Conservation (phyloP, 2,888 invertebrate species). For the Dascillus cervinus region DNA sequence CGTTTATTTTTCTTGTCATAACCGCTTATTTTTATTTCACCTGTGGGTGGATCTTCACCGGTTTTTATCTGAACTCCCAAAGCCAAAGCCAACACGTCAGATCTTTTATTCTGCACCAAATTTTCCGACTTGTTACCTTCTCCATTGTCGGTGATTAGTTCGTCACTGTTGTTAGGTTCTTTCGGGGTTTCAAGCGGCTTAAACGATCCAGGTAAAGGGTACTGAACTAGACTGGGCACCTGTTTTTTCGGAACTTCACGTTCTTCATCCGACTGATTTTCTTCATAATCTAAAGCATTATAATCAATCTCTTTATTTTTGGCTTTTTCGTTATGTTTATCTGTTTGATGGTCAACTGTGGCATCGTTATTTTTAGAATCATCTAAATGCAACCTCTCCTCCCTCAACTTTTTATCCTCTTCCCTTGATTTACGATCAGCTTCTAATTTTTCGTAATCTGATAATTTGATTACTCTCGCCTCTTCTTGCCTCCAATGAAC, state of each 20-base stretch:
- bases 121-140: slow-evolving; percentile 3
- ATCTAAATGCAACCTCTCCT: slow-evolving; percentile 14
- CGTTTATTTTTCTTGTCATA: slow-evolving; percentile 32
- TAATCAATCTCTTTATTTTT: slow-evolving; percentile 51
- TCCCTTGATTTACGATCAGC: slow-evolving; percentile 49
- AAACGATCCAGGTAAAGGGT: slow-evolving; percentile 35
- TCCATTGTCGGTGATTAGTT: slow-evolving; percentile 4
- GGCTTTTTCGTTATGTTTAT: slow-evolving; percentile 14
- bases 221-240: slow-evolving; percentile 40
- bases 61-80: slow-evolving; percentile 44
- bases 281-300: slow-evolving; percentile 66
- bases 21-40: slow-evolving; percentile 32
- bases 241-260: slow-evolving; percentile 26
- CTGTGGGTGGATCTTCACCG: slow-evolving; percentile 36
- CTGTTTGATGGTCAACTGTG: slow-evolving; percentile 14
- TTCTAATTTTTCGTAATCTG: slow-evolving; percentile 69
- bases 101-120: slow-evolving; percentile 31
- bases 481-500: slow-evolving; percentile 92
- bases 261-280: slow-evolving; percentile 35
- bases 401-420: slow-evolving; percentile 21
- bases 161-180: slow-evolving; percentile 11
- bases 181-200: slow-evolving; percentile 21
- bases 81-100: slow-evolving; percentile 50
- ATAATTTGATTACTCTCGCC: slow-evolving; percentile 72
- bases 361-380: slow-evolving; percentile 6